Evolutionary conservation across 2,797 vertebrate genomes (phyloP), one percentile per base, ranked within the genome.

Genomic region (Liasis olivaceus): DNA sequence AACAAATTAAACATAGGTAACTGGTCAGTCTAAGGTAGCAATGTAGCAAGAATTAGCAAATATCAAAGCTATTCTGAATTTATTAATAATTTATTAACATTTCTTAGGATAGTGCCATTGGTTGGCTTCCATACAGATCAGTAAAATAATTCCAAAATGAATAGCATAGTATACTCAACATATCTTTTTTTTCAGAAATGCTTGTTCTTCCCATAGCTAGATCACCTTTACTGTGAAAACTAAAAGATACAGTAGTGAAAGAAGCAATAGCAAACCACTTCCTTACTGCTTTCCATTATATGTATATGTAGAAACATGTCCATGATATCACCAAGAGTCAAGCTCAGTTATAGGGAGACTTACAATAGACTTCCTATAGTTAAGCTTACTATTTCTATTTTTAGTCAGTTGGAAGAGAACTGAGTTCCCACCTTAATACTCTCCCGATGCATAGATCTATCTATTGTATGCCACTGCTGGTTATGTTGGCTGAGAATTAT

Each of bases 81-180:
- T 62, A 72, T 59, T 59, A 36, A 31, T 47, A 31, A 91, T 93
- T 93, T 84, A 87, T 77, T 89, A 87, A 89, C 63, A 94, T 81
- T 86, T 31, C 24, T 26, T 81, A 62, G 77, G 24, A 42, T 47
- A 87, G 22, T 60, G 24, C 60, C 24, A 89, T 12, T 51, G 36
- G 51, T 28, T 28, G 56, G 0, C 0, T 89, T 24, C 31, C 66
- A 84, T 77, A 86, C 89, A 95, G 81, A 89, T 94, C 69, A 64
- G 5, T 20, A 89, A 89, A 66, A 54, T 66, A 89, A 63, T 66
- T 20, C 62, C 31, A 17, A 77, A 77, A 77, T 62, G 11, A 42
- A 42, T 63, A 88, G 22, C 22, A 26, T 26, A 88, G 24, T 24
- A 62, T 87, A 60, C 11, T 9, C n/a, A 36, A 31, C 51, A 42